Evolutionary conservation across 2,797 vertebrate species (phyloP).

Genomic region (Gymnothorax reevesii): DNA sequence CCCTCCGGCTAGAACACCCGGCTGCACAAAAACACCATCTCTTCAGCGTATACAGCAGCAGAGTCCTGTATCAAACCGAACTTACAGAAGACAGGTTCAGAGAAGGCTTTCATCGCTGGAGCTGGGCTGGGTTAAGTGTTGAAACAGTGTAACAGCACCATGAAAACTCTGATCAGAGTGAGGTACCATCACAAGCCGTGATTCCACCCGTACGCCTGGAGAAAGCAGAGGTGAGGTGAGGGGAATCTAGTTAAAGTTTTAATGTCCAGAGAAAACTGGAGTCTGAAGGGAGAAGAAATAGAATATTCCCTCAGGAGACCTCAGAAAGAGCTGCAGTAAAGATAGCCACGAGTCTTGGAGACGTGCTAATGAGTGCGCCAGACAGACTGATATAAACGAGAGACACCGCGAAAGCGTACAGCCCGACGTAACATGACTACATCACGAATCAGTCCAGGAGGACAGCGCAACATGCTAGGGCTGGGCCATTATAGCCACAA

Average conservation of each 20-base stretch:
- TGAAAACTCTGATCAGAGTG: not conserved
- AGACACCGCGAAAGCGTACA: not conserved
- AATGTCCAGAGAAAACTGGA: not conserved
- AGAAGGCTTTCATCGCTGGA: not conserved
- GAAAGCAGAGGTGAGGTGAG: not conserved
- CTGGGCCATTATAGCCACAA: no score
- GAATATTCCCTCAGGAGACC: not conserved
- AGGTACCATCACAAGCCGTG: not conserved
- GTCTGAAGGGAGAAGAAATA: not conserved
- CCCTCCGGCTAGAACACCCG: not conserved
- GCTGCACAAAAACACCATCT: not conserved
- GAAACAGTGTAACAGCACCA: not conserved
- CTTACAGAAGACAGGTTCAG: not conserved
- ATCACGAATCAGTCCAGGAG: no score
- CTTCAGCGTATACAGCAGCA: not conserved
- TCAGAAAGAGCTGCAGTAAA: not conserved
- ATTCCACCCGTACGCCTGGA: not conserved
- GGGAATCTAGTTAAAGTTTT: not conserved
- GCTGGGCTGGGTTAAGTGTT: not conserved
- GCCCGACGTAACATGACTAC: no score
- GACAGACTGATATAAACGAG: not conserved
- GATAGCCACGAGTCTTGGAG: not conserved
- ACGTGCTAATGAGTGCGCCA: not conserved
- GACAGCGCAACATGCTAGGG: no score
- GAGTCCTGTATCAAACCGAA: not conserved